phyloP scores from a whole-genome alignment of 1,140 invertebrate genomes.

The Grapholita molesta region DNA sequence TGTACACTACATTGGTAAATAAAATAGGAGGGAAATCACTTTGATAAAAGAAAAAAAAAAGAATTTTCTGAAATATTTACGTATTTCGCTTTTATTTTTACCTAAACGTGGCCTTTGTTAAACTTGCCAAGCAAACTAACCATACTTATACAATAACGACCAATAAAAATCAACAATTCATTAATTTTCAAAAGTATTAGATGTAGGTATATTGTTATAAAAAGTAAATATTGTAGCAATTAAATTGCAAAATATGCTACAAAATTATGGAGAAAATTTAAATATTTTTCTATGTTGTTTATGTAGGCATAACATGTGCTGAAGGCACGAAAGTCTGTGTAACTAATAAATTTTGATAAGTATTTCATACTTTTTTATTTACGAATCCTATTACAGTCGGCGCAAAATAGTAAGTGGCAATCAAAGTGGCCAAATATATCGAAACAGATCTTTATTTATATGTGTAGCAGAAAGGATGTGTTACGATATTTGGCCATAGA shows the following conservation, averaged over 20 bases:
- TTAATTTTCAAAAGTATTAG: constrained; percentile 5
- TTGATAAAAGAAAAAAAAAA: too few relatives aligned
- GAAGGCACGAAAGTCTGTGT: constrained; percentile 29
- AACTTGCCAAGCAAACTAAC: constrained; percentile 28
- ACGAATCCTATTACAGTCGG: neutral
- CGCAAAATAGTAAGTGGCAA: too few relatives aligned
- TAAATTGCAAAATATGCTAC: constrained; percentile 32
- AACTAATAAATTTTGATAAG: constrained; percentile 41
- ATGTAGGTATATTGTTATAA: constrained; percentile 15
- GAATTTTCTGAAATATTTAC: too few relatives aligned
- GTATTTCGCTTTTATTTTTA: neutral
- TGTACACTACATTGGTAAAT: too few relatives aligned
- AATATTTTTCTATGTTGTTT: constrained; percentile 37
- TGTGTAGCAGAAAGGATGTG: too few relatives aligned
- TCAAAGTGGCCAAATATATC: too few relatives aligned
- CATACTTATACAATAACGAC: neutral
- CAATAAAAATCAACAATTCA: constrained; percentile 3
- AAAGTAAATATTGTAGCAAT: constrained; percentile 24
- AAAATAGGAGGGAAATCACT: too few relatives aligned
- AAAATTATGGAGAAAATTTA: constrained; percentile 17
- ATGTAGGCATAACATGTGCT: constrained; percentile 25
- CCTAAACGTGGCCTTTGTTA: constrained; percentile 8
- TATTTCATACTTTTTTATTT: neutral
- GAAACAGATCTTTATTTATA: too few relatives aligned
- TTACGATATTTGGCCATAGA: too few relatives aligned